phyloP scores from a whole-genome alignment of 2,888 invertebrate genomes.

The Pachymerium ferrugineum region DNA sequence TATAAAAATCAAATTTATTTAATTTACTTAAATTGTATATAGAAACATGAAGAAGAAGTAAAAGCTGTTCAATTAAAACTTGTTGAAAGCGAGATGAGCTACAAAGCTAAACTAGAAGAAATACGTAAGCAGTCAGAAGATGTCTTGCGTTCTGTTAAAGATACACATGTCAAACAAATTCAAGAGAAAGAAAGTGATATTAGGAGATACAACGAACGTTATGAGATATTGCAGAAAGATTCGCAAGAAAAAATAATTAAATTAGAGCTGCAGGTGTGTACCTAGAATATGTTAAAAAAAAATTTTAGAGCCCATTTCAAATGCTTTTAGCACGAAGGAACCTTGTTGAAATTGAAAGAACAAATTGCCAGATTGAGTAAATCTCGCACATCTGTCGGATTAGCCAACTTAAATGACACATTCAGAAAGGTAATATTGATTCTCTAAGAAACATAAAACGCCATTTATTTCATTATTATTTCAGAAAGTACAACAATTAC shows the following conservation, averaged over 20 bases:
- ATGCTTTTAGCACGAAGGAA: neutral
- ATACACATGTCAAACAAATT: neutral
- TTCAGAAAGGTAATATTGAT: neutral
- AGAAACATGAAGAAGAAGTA: neutral
- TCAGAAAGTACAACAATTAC: neutral
- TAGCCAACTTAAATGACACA: neutral
- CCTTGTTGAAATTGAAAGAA: neutral
- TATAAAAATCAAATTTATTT: too few species aligned
- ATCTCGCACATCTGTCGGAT: neutral
- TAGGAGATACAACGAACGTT: neutral
- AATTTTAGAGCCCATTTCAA: too few species aligned
- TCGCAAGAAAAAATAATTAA: neutral
- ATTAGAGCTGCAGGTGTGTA: neutral
- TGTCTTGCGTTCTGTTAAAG: neutral
- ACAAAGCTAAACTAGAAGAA: neutral
- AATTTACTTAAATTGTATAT: neutral
- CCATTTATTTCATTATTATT: neutral
- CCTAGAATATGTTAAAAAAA: neutral
- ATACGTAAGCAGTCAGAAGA: neutral
- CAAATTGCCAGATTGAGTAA: neutral
- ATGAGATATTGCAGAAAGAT: neutral
- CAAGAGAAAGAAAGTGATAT: neutral
- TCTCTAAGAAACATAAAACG: neutral
- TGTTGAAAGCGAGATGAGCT: neutral
- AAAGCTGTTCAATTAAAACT: neutral